Evolutionary conservation across 2,888 invertebrate genomes (phyloP).

Genomic region (Tetheella fluctuosa): DNA sequence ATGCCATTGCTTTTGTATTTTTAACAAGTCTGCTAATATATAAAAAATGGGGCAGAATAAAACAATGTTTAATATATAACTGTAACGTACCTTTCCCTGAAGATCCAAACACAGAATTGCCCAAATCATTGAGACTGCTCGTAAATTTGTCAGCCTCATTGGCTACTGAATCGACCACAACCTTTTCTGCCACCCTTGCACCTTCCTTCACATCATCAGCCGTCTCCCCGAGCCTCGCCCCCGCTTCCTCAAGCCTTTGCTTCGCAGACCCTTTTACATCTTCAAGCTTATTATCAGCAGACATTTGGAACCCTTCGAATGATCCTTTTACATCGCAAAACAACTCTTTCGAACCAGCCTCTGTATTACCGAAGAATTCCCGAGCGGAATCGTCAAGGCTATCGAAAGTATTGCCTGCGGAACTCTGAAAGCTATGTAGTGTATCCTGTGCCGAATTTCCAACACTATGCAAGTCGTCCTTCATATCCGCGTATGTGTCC

Average conservation of each 20-base stretch:
- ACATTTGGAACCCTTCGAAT: constrained; percentile 78
- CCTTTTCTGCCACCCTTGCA: constrained; percentile 49
- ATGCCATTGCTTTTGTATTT: no score
- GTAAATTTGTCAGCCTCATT: constrained; percentile 73
- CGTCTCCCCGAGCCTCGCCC: constrained; percentile 56
- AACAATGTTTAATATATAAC: background rate
- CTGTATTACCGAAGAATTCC: constrained; percentile 60
- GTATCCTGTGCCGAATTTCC: constrained; percentile 76
- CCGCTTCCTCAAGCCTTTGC: constrained; percentile 57
- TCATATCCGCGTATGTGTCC: constrained; percentile 74
- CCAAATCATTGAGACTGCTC: constrained; percentile 75
- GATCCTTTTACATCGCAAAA: constrained; percentile 66
- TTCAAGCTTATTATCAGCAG: constrained; percentile 74
- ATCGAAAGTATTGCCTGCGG: constrained; percentile 78
- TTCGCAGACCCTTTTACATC: constrained; percentile 63
- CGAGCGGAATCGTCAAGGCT: constrained; percentile 74
- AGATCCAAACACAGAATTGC: constrained; percentile 75
- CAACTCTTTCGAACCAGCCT: constrained; percentile 59
- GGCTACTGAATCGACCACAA: constrained; percentile 51
- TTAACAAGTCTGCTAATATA: no score
- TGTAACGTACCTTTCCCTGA: constrained; percentile 72
- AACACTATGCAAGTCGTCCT: constrained; percentile 69
- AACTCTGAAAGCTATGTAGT: constrained; percentile 77
- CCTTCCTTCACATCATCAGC: constrained; percentile 46
- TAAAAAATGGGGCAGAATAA: no score